Conservation (phyloP, 2,888 invertebrate genomes). For the Microctonus hyperodae region DNA sequence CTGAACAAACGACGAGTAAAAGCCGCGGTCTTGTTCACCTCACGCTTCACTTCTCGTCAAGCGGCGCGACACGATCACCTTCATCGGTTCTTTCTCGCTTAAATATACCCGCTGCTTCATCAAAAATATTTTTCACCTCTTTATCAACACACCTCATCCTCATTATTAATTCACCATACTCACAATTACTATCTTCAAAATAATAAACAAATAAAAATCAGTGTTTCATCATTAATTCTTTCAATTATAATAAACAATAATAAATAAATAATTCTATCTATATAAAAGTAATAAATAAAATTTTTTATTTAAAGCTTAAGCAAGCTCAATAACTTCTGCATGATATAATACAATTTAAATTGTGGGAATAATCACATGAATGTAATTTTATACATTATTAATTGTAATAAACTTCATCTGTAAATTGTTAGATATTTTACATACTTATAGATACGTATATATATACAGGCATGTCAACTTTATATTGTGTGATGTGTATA, state of each 20-base stretch:
- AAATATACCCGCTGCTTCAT: not conserved
- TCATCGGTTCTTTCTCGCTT: constrained; percentile 4
- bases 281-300: not conserved
- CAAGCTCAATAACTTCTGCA: not conserved
- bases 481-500: not conserved
- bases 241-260: no score
- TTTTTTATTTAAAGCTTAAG: no score
- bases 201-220: no score
- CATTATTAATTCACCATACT: not conserved
- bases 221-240: no score
- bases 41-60: constrained; percentile 56
- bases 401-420: not conserved
- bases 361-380: not conserved
- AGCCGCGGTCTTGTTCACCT: constrained; percentile 57
- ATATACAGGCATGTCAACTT: no score
- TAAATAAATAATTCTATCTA: not conserved
- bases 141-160: not conserved
- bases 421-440: not conserved
- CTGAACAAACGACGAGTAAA: constrained; percentile 56
- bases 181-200: not conserved
- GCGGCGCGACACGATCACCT: constrained; percentile 17
- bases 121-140: constrained; percentile 13
- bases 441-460: not conserved
- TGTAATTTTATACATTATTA: not conserved
- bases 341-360: not conserved